Base-by-base conservation (phyloP, 1,140 invertebrate species). In the Macrostomum lignano region DNA sequence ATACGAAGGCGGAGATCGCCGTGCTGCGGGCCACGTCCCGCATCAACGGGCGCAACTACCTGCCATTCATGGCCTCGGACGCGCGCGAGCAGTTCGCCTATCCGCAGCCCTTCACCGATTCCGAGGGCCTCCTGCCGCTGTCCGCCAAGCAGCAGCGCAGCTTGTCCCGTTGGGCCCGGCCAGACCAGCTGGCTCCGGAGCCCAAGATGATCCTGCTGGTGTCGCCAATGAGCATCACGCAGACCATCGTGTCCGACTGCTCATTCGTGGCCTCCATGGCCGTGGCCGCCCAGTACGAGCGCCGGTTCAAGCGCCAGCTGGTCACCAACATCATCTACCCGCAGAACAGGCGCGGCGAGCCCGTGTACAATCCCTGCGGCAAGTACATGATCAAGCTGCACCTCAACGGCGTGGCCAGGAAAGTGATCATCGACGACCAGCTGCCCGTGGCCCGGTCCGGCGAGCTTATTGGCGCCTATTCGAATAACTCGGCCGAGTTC, bases 371-470 rank as follows among this genome's bases (percentile, higher is more conserved):
- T 64, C 79, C 81, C 1, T 84, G 76, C 62, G 82, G 74, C 44
- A 93, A 93, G 55, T 93, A 93, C 49, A 88, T 93, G 79, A 67
- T 93, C 4, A 86, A 84, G 57, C 59, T 93, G 13, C 70, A 84
- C 51, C 57, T 94, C 6, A 93, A 94, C 61, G 84, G 84, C 9
- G 69, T 93, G 25, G 66, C 69, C 28, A 63, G 66, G 40, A 67
- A 68, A 49, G 62, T 84, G 42, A 73, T 93, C 25, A 81, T 94
- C 44, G 86, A 94, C 60, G 86, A 94, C 54, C 64, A 65, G 33
- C 58, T 94, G 11, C 86, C 86, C 2, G 67, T 79, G 37, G 75
- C 72, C 41, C 61, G 63, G 36, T 61, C 74, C 43, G 70, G 72
- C 33, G 46, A 52, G 11, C 28, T 54, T 7, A 34, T 60, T 17